phyloP scores from a whole-genome alignment of 2,888 invertebrate species.

The Galeruca laticollis region DNA sequence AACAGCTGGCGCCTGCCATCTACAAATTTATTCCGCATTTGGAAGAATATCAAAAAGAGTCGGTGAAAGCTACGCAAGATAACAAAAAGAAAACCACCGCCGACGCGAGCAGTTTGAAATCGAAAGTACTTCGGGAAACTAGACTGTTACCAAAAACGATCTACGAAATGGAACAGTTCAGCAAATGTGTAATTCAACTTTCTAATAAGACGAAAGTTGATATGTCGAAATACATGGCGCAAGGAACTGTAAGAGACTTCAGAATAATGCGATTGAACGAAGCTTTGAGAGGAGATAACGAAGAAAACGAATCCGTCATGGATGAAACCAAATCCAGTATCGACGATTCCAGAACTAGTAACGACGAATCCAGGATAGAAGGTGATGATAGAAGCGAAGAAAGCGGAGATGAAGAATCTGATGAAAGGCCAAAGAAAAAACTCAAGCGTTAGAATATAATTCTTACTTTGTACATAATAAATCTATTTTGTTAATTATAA shows the following conservation, averaged over 20 bases:
- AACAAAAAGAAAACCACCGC: conserved; percentile 48
- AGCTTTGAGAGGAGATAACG: conserved; percentile 65
- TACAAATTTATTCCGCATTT: conserved; percentile 72
- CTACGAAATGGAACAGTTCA: conserved; percentile 75
- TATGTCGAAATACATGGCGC: conserved; percentile 70
- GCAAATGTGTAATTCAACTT: conserved; percentile 71
- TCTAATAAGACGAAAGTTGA: conserved; percentile 72
- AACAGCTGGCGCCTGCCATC: conserved; percentile 70
- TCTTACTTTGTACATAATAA: conserved; percentile 7
- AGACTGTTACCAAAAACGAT: conserved; percentile 75
- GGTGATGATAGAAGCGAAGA: conserved; percentile 6
- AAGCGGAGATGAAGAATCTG: conserved; percentile 28
- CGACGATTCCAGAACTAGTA: conserved; percentile 16
- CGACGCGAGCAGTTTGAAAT: conserved; percentile 61
- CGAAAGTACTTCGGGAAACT: conserved; percentile 72
- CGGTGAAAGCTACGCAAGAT: conserved; percentile 51
- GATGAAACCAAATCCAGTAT: conserved; percentile 10
- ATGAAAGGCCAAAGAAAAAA: conserved; percentile 49
- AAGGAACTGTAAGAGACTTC: conserved; percentile 76
- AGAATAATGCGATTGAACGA: conserved; percentile 69
- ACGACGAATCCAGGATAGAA: conserved; percentile 8
- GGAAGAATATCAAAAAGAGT: conserved; percentile 68
- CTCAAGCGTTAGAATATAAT: conserved; percentile 35
- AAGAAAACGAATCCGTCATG: conserved; percentile 13
- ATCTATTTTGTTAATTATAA: not conserved